These are phyloP conservation scores for Drosophila incognita DNA, from an alignment of 2,888 invertebrate genomes.

Conservation along the genomic window DNA sequence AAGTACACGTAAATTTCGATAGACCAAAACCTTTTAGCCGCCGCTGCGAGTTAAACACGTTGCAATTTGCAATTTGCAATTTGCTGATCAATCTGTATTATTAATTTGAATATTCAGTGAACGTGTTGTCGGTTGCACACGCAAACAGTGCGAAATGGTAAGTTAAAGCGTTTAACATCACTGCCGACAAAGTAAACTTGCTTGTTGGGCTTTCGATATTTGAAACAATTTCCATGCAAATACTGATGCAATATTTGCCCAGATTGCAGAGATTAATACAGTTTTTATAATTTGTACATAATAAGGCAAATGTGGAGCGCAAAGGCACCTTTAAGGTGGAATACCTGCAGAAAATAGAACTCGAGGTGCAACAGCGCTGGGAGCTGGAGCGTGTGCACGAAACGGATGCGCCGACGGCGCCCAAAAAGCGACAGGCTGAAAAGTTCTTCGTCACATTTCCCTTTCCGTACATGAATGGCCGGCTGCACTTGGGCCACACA, in stretches of 20 bases:
- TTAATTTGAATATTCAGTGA: constrained; percentile 26
- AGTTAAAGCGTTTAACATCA: background rate
- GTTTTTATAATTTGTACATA: constrained; percentile 7
- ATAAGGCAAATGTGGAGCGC: constrained; percentile 86
- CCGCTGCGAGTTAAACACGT: constrained; percentile 66
- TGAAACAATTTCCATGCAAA: constrained; percentile 6
- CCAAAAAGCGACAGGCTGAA: constrained; percentile 87
- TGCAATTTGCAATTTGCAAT: constrained; percentile 58
- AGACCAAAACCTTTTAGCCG: constrained; percentile 20
- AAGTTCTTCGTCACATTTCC: constrained; percentile 98
- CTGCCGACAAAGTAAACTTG: background rate
- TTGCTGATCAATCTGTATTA: constrained; percentile 10
- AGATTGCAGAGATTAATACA: constrained; percentile 3
- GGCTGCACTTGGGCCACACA: constrained; percentile 98
- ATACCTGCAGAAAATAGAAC: constrained; percentile 95
- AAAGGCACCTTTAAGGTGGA: constrained; percentile 99
- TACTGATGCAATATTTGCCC: constrained; percentile 64
- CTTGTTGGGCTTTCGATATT: background rate
- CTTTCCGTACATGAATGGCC: constrained; percentile 99
- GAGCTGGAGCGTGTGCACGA: constrained; percentile 92
- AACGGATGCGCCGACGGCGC: constrained; percentile 90
- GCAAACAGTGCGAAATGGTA: constrained; percentile 40
- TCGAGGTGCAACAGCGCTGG: constrained; percentile 94
- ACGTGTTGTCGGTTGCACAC: constrained; percentile 5
- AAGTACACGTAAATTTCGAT: constrained; percentile 7